Conservation (phyloP, 2,888 invertebrate species). For the Drosophila nr. fundita region DNA sequence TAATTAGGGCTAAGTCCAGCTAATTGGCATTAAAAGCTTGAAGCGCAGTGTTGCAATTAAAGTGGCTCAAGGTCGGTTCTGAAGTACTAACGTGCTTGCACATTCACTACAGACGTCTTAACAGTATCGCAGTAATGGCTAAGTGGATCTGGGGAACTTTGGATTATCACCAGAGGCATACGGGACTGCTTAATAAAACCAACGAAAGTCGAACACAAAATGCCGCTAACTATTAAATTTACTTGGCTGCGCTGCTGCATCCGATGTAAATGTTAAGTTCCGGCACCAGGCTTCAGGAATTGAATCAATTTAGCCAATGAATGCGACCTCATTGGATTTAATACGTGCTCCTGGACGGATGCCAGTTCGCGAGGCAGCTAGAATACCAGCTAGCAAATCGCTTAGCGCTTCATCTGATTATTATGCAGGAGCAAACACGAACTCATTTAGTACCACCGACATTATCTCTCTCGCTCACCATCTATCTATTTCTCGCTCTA, state of each 20-base stretch:
- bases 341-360: constrained; percentile 60
- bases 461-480: constrained; percentile 9
- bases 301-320: constrained; percentile 74
- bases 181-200: constrained; percentile 40
- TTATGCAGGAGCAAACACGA: constrained; percentile 64
- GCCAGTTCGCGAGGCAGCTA: constrained; percentile 4
- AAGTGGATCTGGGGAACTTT: constrained; percentile 2
- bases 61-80: constrained; percentile 11
- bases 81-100: constrained; percentile 1
- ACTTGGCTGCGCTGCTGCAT: constrained; percentile 37
- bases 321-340: constrained; percentile 76
- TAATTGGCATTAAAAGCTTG: constrained; percentile 53
- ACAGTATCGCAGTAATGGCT: constrained; percentile 21
- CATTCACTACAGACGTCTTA: constrained; percentile 11
- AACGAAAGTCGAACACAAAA: constrained; percentile 37
- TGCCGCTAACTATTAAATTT: constrained; percentile 59
- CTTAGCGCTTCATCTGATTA: constrained; percentile 62
- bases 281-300: constrained; percentile 34
- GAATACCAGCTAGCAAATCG: constrained; percentile 35
- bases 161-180: constrained; percentile 31
- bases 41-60: constrained; percentile 16
- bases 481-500: background rate
- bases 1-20: constrained; percentile 62
- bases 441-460: constrained; percentile 35
- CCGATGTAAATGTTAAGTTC: constrained; percentile 26